Conservation (phyloP, 64 coral and sea anemone species). For the Hydrozoanthus tunicans region DNA sequence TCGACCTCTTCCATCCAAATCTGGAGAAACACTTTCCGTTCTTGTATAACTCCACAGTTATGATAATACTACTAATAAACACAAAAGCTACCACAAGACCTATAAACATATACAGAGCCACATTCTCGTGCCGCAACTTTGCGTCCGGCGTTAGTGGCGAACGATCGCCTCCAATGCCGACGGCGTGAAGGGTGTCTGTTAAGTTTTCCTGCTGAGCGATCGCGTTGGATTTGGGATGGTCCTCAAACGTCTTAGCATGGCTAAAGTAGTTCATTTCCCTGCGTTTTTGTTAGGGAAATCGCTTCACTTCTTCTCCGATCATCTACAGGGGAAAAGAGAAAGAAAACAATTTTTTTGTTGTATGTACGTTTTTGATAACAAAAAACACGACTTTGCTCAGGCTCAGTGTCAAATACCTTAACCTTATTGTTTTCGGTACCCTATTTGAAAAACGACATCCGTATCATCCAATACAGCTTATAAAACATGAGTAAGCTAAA, state of each 20-base stretch:
- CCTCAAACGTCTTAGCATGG: neutral
- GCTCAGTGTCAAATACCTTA: too few species aligned
- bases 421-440: too few species aligned
- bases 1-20: constrained; percentile 57
- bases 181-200: constrained; percentile 71
- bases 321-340: constrained; percentile 1
- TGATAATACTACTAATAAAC: constrained; percentile 87
- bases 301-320: constrained; percentile 1
- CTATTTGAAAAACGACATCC: too few species aligned
- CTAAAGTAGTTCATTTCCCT: constrained; percentile 41
- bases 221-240: neutral
- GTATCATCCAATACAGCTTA: too few species aligned
- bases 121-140: constrained; percentile 90
- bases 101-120: constrained; percentile 97
- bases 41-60: constrained; percentile 89
- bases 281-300: neutral
- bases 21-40: constrained; percentile 83
- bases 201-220: constrained; percentile 53
- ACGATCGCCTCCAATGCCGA: constrained; percentile 62
- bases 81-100: constrained; percentile 94
- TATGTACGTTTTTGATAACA: neutral
- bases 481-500: too few species aligned
- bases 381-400: neutral
- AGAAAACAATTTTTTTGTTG: neutral
- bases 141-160: constrained; percentile 71